A percentile compares a stretch with the other conserved stretches of the same genome.
These are phyloP conservation scores for Eupeodes luniger DNA, from an alignment of 2,888 invertebrate genomes.

Conservation along the genomic window DNA sequence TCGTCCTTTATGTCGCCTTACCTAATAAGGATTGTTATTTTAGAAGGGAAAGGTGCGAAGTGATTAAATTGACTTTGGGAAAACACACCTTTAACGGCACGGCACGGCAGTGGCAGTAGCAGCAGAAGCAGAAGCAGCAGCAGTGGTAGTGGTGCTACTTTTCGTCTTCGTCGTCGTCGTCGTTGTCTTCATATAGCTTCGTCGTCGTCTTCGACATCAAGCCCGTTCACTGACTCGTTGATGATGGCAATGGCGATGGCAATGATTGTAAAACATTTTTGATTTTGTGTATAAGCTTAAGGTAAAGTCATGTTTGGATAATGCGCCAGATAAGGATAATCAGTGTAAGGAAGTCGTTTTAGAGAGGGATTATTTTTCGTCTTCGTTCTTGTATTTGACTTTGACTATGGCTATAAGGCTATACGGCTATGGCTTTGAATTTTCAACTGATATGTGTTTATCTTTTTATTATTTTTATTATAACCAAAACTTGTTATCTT, in stretches of 20 bases:
- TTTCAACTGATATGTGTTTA: background rate
- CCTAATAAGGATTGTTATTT: constrained; percentile 1
- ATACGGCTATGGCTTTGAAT: background rate
- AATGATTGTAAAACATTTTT: constrained; percentile 31
- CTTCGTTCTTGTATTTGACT: background rate
- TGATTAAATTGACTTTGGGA: constrained; percentile 71
- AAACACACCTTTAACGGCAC: constrained; percentile 55
- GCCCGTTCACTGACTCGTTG: constrained; percentile 1
- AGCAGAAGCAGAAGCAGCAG: no score
- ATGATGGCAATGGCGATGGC: background rate
- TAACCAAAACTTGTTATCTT: constrained; percentile 7
- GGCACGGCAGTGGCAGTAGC: no score
- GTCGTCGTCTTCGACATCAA: background rate
- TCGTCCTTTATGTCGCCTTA: constrained; percentile 5
- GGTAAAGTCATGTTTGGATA: constrained; percentile 64
- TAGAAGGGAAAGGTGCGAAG: constrained; percentile 31
- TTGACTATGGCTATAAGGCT: background rate
- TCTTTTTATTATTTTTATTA: background rate
- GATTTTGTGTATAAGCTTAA: constrained; percentile 48
- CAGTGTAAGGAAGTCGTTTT: constrained; percentile 52
- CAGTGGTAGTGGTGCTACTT: background rate
- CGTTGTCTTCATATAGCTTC: background rate
- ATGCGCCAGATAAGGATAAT: constrained; percentile 67
- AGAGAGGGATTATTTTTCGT: constrained; percentile 26
- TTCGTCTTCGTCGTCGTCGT: background rate